Percentiles rank a stretch among this genome's conserved stretches.
phyloP scores from a whole-genome alignment of 2,797 vertebrate species.

The Limnodromus scolopaceus region DNA sequence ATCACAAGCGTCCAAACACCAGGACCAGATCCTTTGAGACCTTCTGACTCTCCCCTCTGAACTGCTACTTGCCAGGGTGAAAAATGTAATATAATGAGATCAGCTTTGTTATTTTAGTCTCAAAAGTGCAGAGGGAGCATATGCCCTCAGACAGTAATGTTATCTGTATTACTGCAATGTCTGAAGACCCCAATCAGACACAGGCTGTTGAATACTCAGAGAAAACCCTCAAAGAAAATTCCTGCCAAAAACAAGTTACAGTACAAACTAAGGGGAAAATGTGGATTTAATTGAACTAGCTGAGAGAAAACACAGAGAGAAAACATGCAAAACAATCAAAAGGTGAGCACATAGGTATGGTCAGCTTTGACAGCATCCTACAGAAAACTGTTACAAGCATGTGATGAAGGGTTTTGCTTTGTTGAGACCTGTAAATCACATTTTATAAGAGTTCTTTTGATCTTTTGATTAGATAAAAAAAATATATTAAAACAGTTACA shows the following conservation, averaged over 20 bases:
- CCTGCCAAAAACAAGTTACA: neutral
- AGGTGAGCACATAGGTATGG: neutral
- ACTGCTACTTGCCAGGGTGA: neutral
- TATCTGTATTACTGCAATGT: neutral
- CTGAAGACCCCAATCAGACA: neutral
- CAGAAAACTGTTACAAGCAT: neutral
- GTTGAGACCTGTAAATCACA: neutral
- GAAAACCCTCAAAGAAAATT: neutral
- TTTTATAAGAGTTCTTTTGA: neutral
- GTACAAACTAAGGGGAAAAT: neutral
- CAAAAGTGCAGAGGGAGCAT: neutral
- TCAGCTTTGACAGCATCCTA: neutral
- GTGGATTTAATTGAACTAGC: neutral
- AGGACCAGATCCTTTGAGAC: neutral
- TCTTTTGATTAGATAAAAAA: neutral
- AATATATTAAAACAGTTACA: neutral
- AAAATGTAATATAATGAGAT: neutral
- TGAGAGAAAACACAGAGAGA: neutral
- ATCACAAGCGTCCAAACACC: neutral
- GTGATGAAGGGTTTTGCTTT: neutral
- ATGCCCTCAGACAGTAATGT: neutral
- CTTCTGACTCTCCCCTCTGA: neutral
- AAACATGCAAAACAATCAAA: neutral
- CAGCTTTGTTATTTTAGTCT: conserved; percentile 2
- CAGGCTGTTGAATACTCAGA: neutral